Conservation (phyloP, 2,797 vertebrate species). For the Dryobates pubescens region DNA sequence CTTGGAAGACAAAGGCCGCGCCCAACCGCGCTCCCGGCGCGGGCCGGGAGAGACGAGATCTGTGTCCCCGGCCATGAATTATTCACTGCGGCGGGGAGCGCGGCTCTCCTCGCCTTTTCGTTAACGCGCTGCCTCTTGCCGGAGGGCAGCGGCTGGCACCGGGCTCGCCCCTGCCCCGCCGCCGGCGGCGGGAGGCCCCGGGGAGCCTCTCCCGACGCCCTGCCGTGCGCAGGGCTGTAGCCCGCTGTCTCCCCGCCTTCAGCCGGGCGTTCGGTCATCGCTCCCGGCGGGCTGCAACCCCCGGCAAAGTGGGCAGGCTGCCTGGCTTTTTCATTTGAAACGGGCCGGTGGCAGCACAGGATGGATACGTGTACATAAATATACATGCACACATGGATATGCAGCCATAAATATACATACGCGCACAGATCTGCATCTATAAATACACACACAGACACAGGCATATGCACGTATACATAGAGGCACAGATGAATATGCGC, state of each 20-base stretch:
- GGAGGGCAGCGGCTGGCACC: slow-evolving; percentile 13
- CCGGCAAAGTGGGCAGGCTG: background rate
- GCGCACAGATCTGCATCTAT: too few species aligned
- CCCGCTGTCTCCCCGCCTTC: background rate
- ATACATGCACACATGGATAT: too few species aligned
- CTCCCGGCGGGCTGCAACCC: background rate
- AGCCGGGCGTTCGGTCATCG: background rate
- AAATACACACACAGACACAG: too few species aligned
- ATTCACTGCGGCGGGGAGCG: slow-evolving; percentile 83
- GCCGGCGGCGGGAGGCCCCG: background rate
- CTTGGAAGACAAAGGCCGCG: slow-evolving; percentile 13
- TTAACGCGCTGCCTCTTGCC: slow-evolving; percentile 77
- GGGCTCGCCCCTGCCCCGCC: background rate
- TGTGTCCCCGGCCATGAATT: slow-evolving; percentile 79
- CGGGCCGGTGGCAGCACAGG: background rate
- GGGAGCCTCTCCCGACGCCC: background rate
- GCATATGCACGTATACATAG: background rate
- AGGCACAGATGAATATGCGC: background rate
- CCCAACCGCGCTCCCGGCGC: background rate
- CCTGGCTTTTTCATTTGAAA: background rate
- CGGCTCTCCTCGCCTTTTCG: slow-evolving; percentile 73
- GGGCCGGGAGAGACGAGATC: background rate
- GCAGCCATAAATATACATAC: too few species aligned
- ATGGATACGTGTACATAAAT: too few species aligned
- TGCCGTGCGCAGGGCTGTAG: background rate